Percentiles rank a stretch among this genome's conserved stretches.
Conservation (phyloP, 2,113 vertebrate species). For the Chloropsis hardwickii region DNA sequence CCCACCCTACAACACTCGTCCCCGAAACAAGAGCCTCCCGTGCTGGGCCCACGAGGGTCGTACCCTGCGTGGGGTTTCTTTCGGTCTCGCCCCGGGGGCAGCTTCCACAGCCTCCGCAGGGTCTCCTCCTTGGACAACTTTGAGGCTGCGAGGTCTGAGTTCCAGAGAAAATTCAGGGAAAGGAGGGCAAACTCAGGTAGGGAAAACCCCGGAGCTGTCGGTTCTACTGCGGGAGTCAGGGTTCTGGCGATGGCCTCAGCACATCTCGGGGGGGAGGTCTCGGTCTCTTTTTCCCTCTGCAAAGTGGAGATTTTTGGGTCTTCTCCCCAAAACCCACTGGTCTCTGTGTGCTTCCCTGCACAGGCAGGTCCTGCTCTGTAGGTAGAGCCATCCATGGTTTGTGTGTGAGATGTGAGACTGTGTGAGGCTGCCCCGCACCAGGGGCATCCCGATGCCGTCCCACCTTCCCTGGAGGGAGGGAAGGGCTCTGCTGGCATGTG, state of each 20-base stretch:
- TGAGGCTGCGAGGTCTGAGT: conserved; percentile 80
- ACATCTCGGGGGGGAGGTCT: neutral
- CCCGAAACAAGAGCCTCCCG: conserved; percentile 60
- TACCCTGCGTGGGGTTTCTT: conserved; percentile 68
- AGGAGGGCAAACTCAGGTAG: conserved; percentile 74
- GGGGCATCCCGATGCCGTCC: neutral
- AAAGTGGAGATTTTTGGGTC: neutral
- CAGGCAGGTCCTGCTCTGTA: neutral
- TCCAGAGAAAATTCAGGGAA: conserved; percentile 76
- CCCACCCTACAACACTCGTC: conserved; percentile 45
- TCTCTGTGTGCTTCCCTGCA: neutral
- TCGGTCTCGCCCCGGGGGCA: conserved; percentile 56
- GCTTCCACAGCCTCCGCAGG: conserved; percentile 80
- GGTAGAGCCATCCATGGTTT: neutral
- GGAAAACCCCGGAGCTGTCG: conserved; percentile 34
- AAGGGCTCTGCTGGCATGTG: neutral
- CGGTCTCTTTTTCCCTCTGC: neutral
- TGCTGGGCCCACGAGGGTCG: conserved; percentile 66
- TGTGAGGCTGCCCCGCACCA: neutral
- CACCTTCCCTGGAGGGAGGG: neutral
- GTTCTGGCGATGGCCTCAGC: neutral
- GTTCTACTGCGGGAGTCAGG: neutral
- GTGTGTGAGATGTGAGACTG: neutral
- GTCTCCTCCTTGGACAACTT: conserved; percentile 85
- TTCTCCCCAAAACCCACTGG: neutral